A percentile compares a stretch with the other conserved stretches of the same genome.
Evolutionary conservation across 2,797 vertebrate genomes (phyloP).

Genomic region (Amniataba percoides): DNA sequence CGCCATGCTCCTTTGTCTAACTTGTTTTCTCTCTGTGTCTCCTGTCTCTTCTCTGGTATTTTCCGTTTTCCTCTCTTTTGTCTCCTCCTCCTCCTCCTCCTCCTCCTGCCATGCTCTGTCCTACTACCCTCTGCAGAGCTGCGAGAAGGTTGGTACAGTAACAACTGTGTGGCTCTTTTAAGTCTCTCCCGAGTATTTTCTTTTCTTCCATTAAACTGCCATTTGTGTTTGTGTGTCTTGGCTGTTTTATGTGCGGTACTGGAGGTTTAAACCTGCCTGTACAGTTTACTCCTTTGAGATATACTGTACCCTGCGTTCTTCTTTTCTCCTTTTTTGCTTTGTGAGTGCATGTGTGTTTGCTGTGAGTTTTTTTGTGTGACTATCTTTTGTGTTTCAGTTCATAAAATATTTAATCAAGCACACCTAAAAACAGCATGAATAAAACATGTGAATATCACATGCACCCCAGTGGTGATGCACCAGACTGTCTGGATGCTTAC

Average conservation of each 20-base stretch:
- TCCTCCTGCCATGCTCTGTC: slow-evolving; percentile 61
- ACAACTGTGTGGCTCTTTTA: slow-evolving; percentile 60
- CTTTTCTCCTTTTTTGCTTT: slow-evolving; percentile 13
- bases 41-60: slow-evolving; percentile 87
- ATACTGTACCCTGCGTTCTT: slow-evolving; percentile 21
- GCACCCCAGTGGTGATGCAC: slow-evolving; percentile 51
- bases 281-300: slow-evolving; percentile 53
- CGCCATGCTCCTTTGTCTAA: slow-evolving; percentile 67
- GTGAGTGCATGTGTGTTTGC: slow-evolving; percentile 65
- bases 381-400: slow-evolving; percentile 66
- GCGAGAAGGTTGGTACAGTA: slow-evolving; percentile 99
- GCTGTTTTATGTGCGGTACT: slow-evolving; percentile 51
- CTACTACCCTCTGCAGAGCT: slow-evolving; percentile 78
- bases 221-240: slow-evolving; percentile 63
- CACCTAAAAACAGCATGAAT: slow-evolving; percentile 75
- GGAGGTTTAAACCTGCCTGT: slow-evolving; percentile 54
- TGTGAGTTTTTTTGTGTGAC: slow-evolving; percentile 44
- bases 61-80: slow-evolving; percentile 86
- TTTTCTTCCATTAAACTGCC: slow-evolving; percentile 66
- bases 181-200: slow-evolving; percentile 57
- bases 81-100: slow-evolving; percentile 71
- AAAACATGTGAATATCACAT: slow-evolving; percentile 73
- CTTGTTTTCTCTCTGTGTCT: slow-evolving; percentile 69
- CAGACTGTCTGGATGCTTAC: slow-evolving; percentile 58
- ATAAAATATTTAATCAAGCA: slow-evolving; percentile 74